Base-by-base conservation (phyloP, 2,113 vertebrate species). In the Scomber colias region DNA sequence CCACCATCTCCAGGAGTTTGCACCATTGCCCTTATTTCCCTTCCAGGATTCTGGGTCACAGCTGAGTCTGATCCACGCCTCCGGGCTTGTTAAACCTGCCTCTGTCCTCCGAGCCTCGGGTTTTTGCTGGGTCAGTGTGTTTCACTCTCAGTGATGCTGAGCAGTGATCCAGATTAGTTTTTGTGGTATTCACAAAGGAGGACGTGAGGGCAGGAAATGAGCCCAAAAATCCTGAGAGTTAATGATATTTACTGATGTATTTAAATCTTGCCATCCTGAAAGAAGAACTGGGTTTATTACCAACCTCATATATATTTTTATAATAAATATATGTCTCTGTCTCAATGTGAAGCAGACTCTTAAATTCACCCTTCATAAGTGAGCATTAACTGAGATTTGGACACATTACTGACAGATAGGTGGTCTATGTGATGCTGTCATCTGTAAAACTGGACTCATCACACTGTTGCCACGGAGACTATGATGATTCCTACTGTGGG, bases 1-100 rank as follows among this genome's bases (percentile, higher is more conserved):
- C 75, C 75, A 77, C 77, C 87, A 85, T 54, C 55, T 88, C 79
- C 83, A 88, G 0, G 83, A 80, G 60, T 80, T 88, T 11, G 44
- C 0, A 0, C 77, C 69, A 17, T 72, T 40, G 17, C 70, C 55
- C 71, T 78, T 2, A 5, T 3, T 44, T n/a, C 3, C 11, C 19
- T 16, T 31, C 83, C 87, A 89, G 40, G 48, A 50, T 7, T 48
- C 9, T 2, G 72, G 68, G 1, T 87, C 40, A 61, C 83, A 76
- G 0, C 0, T n/a, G 48, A 89, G 62, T 56, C 87, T 84, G 2
- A 86, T 86, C 81, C 81, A 89, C 10, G 57, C 60, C 17, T 0
- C 11, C 0, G 0, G 0, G 5, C 21, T 19, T 65, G 11, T 5
- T 15, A 1, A 78, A 16, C 24, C 1, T 63, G 12, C 0, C 40